Base-by-base conservation (phyloP, 2,888 invertebrate species). In the Rosalia funebris region DNA sequence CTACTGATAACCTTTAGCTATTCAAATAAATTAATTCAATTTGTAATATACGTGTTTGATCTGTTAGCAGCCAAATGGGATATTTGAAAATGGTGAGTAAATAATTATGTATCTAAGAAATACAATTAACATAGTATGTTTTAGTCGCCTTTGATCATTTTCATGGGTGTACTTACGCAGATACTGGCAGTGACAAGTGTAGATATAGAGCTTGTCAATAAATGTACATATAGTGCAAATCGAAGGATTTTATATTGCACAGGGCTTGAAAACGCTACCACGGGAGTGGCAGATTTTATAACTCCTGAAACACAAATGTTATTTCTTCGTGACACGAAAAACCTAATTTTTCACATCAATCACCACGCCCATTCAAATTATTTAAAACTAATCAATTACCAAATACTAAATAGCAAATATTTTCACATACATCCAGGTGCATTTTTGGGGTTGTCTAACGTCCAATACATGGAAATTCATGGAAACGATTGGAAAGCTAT, bases 381-480 rank as follows among this genome's bases (percentile, higher is more conserved):
- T 17, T 9, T 4, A 17, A 53, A 53, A 32, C 17, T 53, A 11
- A 12, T 42, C 2, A 17, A 20, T n/a, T 53, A 53, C 15, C 52
- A 53, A 16, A 31, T 53, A 42, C 25, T 57, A 9, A 48, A 48
- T 25, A 48, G 48, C n/a, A 7, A 20, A n/a, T 31, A 39, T 16
- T 41, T 57, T n/a, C 32, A 2, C 4, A 32, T 48, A 14, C 19
- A 9, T 31, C 32, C 39, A 10, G 57, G 48, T 1, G 48, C 48
- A n/a, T 57, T 57, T 57, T 39, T 57, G 31, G 57, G 57, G 10
- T 11, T 57, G 14, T 25, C 42, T 11, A 48, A 48, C 32, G 32
- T 57, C 19, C 39, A 15, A 10, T 48, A 39, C 32, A 39, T 57
- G 57, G 42, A 48, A 42, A 19, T 57, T 2, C 47, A 57, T 32